These are phyloP conservation scores for Mesorhabditis spiculigera DNA, from an alignment of 2,888 invertebrate species.

Conservation along the genomic window DNA sequence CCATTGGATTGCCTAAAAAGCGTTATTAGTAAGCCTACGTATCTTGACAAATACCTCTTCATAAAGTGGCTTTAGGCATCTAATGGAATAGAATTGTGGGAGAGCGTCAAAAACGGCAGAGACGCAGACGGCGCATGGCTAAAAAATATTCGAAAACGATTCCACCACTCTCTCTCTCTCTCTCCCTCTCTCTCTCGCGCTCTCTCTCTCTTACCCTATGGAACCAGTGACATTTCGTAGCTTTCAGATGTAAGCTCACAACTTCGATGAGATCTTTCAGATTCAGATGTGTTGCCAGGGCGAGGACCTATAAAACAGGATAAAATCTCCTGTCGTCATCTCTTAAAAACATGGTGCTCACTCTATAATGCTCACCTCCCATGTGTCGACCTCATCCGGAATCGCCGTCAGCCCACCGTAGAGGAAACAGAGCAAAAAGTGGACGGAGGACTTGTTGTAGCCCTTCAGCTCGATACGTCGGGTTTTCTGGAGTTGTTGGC, in stretches of 20 bases:
- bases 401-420: conserved; percentile 87
- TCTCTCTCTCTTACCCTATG: conserved; percentile 71
- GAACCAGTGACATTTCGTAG: conserved; percentile 87
- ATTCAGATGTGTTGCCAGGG: conserved; percentile 82
- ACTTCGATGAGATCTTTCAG: conserved; percentile 87
- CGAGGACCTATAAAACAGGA: conserved; percentile 64
- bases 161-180: too few relatives aligned
- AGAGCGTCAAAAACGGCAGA: conserved; percentile 83
- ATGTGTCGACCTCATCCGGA: conserved; percentile 70
- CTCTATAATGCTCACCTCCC: neutral
- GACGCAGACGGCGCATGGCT: conserved; percentile 84
- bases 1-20: conserved; percentile 40
- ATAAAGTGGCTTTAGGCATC: conserved; percentile 38
- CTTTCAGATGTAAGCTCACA: conserved; percentile 79
- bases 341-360: conserved; percentile 14
- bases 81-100: conserved; percentile 71
- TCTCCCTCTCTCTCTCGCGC: neutral
- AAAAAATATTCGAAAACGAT: too few relatives aligned
- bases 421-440: conserved; percentile 86
- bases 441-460: conserved; percentile 79
- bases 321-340: neutral
- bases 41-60: conserved; percentile 34
- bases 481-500: conserved; percentile 62
- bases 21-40: neutral
- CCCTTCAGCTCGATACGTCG: conserved; percentile 37